Base-by-base conservation (phyloP, 2,888 invertebrate genomes). In the Daptonema setosum region DNA sequence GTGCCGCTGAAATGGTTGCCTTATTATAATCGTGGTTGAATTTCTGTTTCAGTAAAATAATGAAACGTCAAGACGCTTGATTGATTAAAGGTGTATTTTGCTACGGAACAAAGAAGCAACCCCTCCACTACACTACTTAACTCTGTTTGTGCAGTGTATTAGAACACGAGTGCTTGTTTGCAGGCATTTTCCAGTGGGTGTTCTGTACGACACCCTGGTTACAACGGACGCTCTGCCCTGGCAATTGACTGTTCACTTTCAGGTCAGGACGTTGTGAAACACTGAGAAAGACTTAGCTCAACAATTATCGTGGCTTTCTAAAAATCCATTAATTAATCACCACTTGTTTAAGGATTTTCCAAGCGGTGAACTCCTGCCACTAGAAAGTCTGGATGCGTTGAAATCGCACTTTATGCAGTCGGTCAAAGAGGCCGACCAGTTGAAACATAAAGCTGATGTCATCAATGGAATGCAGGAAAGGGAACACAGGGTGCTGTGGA, bases 351-450 rank as follows among this genome's bases (percentile, higher is more conserved):
- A 87, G 65, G 85, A 87, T 71, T 93, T 90, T 73, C 93, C 93
- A 20, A 87, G 87, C 68, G 80, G 82, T 54, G 78, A 83, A 64
- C 76, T 95, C n/a, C 79, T 93, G 63, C 83, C 82, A 70, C 87
- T 87, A 70, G 79, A 60, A 11, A 54, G 60, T 67, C 87, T 86
- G 71, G 91, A 93, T 71, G 79, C 82, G 20, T 82, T 95, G 22
- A 90, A 93, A 73, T 81, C 90, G 1, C 83, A 88, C 71, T 97
- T 87, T 71, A 83, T 97, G 56, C 83, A 90, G 25, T 84, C 85
- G 61, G 77, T 97, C 11, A 97, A 97, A 74, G 97, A 97, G 76
- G 95, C 97, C 1, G 95, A 95, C 76, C 84, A 86, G n/a, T 75
- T 97, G 50, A 97, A 97, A 72, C 93, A 95, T 71, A 79, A 86